phyloP scores from a whole-genome alignment of 2,888 invertebrate genomes.

The Ceriagrion tenellum region DNA sequence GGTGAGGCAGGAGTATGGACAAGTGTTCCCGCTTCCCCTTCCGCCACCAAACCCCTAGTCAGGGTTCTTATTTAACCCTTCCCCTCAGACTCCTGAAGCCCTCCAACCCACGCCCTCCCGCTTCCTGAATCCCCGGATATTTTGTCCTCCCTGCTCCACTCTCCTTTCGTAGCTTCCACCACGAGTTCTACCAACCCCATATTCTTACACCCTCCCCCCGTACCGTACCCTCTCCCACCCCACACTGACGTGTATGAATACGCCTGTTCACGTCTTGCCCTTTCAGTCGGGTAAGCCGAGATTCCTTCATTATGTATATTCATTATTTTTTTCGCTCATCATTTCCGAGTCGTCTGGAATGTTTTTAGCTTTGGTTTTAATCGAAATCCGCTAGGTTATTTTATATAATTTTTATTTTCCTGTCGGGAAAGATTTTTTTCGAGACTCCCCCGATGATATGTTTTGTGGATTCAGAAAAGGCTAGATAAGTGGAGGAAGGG shows the following conservation, averaged over 20 bases:
- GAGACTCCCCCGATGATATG: too few relatives aligned
- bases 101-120: not conserved
- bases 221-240: not conserved
- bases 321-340: too few relatives aligned
- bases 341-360: not conserved
- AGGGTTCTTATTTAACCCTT: too few relatives aligned
- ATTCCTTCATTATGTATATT: not conserved
- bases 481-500: too few relatives aligned
- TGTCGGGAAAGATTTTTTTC: too few relatives aligned
- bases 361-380: not conserved
- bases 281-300: not conserved
- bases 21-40: not conserved
- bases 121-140: not conserved
- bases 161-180: not conserved
- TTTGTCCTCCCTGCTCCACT: not conserved
- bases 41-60: too few relatives aligned
- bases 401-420: too few relatives aligned
- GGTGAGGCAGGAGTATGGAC: too few relatives aligned
- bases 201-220: not conserved
- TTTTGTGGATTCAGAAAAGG: too few relatives aligned
- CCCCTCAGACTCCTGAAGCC: not conserved
- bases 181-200: not conserved
- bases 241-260: not conserved
- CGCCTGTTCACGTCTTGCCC: not conserved
- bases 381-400: not conserved